Base-by-base conservation (phyloP, 2,113 vertebrate species). In the Hymenochirus boettgeri region DNA sequence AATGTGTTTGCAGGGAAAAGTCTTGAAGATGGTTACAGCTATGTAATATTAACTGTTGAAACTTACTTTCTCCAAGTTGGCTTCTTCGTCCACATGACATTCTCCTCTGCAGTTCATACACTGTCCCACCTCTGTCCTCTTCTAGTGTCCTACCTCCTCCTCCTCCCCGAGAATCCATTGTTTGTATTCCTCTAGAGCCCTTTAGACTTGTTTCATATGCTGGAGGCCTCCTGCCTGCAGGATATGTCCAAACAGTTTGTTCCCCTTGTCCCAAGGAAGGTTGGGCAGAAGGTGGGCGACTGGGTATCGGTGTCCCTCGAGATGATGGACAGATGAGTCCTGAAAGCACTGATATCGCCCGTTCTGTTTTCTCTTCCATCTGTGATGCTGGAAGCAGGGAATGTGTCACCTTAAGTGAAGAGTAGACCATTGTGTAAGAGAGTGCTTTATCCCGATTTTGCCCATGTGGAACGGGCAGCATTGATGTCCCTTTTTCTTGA, bases 221-320 rank as follows among this genome's bases (percentile, higher is more conserved):
- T 1, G 93, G 93, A 15, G 93, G 93, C 51, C 89, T 88, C 65
- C 89, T 84, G 73, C 92, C 85, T n/a, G 88, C 89, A 10, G 91
- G 91, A 79, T 92, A 94, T 31, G 93, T 93, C 93, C 93, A 94
- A 55, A 93, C 86, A 76, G 78, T 81, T 26, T 80, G 89, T 60
- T 69, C 58, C 46, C 55, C 45, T 39, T 42, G 54, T 12, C 33
- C 63, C 48, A 83, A 85, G 75, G 81, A 82, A 39, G 72, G 84
- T 67, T 73, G 72, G 65, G 79, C 76, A 60, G 72, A 81, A 79
- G 10, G 88, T 84, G 3, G 88, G 85, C 70, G 86, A 82, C 46
- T 45, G 21, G 65, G 56, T 76, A 80, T 64, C 87, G 80, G 29
- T 88, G 57, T 60, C 7, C 64, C 64, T 45, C 76, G 77, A 0